phyloP scores from a whole-genome alignment of 2,888 invertebrate species.

The Clunio marinus region DNA sequence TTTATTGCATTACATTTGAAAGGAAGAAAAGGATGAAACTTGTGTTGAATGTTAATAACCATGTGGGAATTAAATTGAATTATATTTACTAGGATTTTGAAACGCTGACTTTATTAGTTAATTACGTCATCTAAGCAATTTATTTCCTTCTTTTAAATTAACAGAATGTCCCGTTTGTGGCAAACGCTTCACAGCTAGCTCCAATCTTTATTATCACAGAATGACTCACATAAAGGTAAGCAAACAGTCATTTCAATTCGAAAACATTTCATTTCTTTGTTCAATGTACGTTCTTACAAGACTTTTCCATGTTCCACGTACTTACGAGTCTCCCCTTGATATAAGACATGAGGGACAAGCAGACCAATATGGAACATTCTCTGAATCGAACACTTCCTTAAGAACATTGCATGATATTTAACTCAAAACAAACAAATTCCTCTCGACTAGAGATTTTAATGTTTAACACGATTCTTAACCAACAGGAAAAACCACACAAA shows the following conservation, averaged over 20 bases:
- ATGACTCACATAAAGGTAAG: conserved; percentile 97
- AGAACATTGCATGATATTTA: conserved; percentile 30
- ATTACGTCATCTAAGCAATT: background rate
- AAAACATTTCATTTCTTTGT: conserved; percentile 44
- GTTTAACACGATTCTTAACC: conserved; percentile 42
- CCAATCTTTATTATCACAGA: conserved; percentile 94
- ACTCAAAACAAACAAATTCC: too few relatives aligned
- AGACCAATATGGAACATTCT: conserved; percentile 25
- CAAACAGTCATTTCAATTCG: conserved; percentile 41
- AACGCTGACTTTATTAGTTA: background rate
- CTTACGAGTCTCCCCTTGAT: background rate
- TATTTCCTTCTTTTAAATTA: background rate
- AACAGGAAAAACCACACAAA: conserved; percentile 94
- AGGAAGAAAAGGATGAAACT: too few relatives aligned
- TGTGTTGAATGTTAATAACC: too few relatives aligned
- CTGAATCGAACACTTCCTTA: background rate
- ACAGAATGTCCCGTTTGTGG: conserved; percentile 84
- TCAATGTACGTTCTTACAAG: conserved; percentile 41
- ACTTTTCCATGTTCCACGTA: conserved; percentile 3
- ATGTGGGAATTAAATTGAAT: too few relatives aligned
- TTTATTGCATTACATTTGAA: too few relatives aligned
- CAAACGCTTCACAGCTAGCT: conserved; percentile 92
- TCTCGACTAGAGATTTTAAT: conserved; percentile 20
- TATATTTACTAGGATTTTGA: too few relatives aligned
- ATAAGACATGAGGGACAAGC: conserved; percentile 8